These are phyloP conservation scores for Xiphophorus maculatus DNA, from an alignment of 2,113 vertebrate genomes.

Conservation along the genomic window DNA sequence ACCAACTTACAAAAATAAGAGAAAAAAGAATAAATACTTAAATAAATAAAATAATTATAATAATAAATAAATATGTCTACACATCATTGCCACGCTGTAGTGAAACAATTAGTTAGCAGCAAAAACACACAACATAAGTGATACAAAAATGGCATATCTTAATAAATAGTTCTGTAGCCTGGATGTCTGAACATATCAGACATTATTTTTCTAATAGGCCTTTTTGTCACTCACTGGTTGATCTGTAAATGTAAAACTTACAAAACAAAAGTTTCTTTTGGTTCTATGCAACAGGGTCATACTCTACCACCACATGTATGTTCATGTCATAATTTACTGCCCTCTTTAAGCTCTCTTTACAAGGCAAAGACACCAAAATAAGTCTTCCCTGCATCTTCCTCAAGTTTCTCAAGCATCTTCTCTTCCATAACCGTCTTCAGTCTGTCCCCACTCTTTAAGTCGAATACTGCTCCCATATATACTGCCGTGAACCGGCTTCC, in stretches of 20 bases:
- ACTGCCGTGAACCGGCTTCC: constrained; percentile 59
- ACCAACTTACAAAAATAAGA: background rate
- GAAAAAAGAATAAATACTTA: constrained; percentile 33
- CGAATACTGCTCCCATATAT: constrained; percentile 79
- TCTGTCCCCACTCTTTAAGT: constrained; percentile 56
- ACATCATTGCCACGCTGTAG: constrained; percentile 30
- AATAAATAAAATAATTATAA: constrained; percentile 38
- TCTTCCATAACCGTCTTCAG: constrained; percentile 53
- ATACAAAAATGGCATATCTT: background rate
- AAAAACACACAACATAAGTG: constrained; percentile 13
- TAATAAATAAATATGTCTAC: background rate
- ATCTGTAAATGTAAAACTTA: background rate
- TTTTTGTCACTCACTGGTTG: no score
- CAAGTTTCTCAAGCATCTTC: constrained; percentile 39
- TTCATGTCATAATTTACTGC: background rate
- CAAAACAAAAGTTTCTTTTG: background rate
- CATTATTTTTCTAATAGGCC: background rate
- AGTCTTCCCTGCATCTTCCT: constrained; percentile 48
- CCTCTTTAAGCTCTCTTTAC: constrained; percentile 36
- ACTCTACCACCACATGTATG: no score
- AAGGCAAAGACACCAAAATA: constrained; percentile 80
- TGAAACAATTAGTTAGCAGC: constrained; percentile 13
- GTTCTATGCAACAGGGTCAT: background rate
- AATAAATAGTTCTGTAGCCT: background rate
- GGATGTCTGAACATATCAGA: background rate